Percentiles rank a stretch among this genome's conserved stretches.
Conservation (phyloP, 2,888 invertebrate species). For the Tachystola acroxantha region DNA sequence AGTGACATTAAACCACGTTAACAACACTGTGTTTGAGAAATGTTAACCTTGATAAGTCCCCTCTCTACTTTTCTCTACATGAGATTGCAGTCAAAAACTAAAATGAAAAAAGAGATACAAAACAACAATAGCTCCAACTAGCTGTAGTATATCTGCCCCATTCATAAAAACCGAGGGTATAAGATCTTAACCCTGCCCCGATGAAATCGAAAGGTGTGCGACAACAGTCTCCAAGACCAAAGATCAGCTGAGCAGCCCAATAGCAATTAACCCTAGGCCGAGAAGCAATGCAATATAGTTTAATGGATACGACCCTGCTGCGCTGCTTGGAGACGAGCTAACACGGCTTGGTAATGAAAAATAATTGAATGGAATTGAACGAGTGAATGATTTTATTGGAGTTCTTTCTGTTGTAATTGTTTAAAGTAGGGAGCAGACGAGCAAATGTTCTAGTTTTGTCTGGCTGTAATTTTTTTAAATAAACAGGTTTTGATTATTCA, state of each 20-base stretch:
- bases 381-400: constrained; percentile 2
- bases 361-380: constrained; percentile 31
- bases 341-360: constrained; percentile 34
- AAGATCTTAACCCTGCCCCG: constrained; percentile 24
- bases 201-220: constrained; percentile 62
- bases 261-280: constrained; percentile 66
- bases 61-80: too few species aligned
- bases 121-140: background rate
- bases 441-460: too few species aligned
- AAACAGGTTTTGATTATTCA: too few species aligned
- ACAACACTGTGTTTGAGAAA: too few species aligned
- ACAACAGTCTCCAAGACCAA: constrained; percentile 56
- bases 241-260: constrained; percentile 64
- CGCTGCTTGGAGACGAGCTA: constrained; percentile 22
- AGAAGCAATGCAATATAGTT: constrained; percentile 71
- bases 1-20: too few species aligned
- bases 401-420: too few species aligned
- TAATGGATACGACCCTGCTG: constrained; percentile 70
- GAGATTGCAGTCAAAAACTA: too few species aligned
- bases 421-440: too few species aligned
- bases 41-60: too few species aligned
- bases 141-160: constrained; percentile 9
- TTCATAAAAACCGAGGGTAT: constrained; percentile 10
- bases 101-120: background rate
- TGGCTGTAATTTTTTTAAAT: too few species aligned